Base-by-base conservation (phyloP, 2,888 invertebrate genomes). In the Aquatica leii region DNA sequence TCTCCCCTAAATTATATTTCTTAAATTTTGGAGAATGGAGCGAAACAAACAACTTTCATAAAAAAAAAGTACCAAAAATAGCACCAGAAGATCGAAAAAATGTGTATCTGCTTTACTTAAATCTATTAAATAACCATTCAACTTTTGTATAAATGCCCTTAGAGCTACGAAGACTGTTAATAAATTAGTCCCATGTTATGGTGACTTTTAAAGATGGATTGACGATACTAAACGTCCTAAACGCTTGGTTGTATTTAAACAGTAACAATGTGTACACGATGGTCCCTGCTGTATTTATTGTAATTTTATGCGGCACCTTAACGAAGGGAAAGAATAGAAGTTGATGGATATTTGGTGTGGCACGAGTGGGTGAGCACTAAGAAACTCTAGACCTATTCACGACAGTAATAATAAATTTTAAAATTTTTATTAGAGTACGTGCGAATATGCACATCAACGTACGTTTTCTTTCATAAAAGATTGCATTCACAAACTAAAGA, bases 201-300 rank as follows among this genome's bases (percentile, higher is more conserved):
- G 20, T 21, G n/a, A n/a, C 24, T 24, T 49, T 54, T 60, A 60
- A 55, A 61, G 41, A 37, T 49, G 49, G 56, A 55, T 60, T 50
- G 55, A 61, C 31, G 40, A 49, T 56, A 37, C 51, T 61, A 51
- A 41, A 55, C 51, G 41, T 56, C 50, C 18, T 41, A 61, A 21
- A 37, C 18, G 20, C n/a, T n/a, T n/a, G n/a, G 18, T 54, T 54
- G 17, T 18, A 14, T 50, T 50, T 57, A 35, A 20, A 17, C 49
- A 41, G 24, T 20, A 37, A 20, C 37, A 49, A 20, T 41, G 24
- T 21, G n/a, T 17, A 18, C 3, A 8, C 15, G 1, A 20, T 8
- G 18, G 48, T 12, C 17, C n/a, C 43, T 56, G 18, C 46, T 35
- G 15, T 40, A 56, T 34, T 56, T 56, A 56, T 35, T 48, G 48